These are phyloP conservation scores for Theocolax elegans DNA, from an alignment of 1,140 invertebrate genomes.

Conservation along the genomic window DNA sequence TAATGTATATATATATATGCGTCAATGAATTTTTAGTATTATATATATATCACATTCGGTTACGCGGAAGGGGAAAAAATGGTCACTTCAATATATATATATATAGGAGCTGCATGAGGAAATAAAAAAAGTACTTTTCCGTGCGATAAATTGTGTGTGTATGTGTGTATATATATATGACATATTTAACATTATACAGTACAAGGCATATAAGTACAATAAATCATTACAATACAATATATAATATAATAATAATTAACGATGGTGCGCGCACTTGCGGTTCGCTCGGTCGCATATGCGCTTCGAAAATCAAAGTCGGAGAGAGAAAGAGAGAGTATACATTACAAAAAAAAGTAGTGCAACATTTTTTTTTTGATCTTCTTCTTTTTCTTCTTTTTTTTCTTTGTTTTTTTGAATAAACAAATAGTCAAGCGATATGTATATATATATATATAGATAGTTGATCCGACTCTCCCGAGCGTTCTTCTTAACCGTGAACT, in stretches of 20 bases:
- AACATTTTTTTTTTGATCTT: too few relatives aligned
- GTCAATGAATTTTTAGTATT: too few relatives aligned
- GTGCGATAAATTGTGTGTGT: too few relatives aligned
- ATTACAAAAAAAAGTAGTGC: too few relatives aligned
- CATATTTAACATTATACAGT: conserved; percentile 28
- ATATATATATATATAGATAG: background rate
- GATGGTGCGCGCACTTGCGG: background rate
- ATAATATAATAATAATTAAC: conserved; percentile 31
- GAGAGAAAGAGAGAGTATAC: background rate
- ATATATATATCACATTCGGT: conserved; percentile 31
- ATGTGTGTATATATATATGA: too few relatives aligned
- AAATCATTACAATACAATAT: conserved; percentile 37
- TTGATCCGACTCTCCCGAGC: conserved; percentile 8
- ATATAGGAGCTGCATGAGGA: too few relatives aligned
- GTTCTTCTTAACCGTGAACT: conserved; percentile 22
- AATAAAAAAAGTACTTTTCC: too few relatives aligned
- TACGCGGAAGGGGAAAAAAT: background rate
- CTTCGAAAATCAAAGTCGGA: conserved; percentile 17
- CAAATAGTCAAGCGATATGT: background rate
- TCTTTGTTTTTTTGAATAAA: too few relatives aligned
- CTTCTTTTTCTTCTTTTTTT: too few relatives aligned
- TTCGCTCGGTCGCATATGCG: conserved; percentile 9
- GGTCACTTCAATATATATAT: too few relatives aligned
- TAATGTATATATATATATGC: too few relatives aligned
- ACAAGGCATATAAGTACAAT: conserved; percentile 39